Evolutionary conservation across 2,113 vertebrate species (phyloP).

Genomic region (Glaucidium brasilianum): DNA sequence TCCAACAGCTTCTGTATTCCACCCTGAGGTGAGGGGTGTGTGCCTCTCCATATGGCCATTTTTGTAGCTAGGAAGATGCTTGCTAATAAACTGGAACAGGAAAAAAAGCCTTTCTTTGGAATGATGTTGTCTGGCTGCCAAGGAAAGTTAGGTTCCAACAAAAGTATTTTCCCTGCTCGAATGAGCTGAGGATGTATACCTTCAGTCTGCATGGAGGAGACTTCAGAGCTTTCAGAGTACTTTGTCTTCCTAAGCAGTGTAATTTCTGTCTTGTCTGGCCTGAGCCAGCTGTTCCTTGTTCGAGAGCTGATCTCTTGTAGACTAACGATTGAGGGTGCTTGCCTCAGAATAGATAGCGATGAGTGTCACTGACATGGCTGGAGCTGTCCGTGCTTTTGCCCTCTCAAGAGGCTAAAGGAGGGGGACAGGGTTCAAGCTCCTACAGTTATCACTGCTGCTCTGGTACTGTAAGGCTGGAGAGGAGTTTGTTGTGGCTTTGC

Average conservation of each 20-base stretch:
- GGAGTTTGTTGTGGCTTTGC: not conserved
- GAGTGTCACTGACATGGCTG: conserved; percentile 23
- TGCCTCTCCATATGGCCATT: not conserved
- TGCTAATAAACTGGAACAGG: not conserved
- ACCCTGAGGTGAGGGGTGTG: not conserved
- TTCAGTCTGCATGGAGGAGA: not conserved
- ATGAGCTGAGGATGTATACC: not conserved
- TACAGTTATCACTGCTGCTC: not conserved
- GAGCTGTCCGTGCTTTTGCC: not conserved
- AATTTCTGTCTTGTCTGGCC: not conserved
- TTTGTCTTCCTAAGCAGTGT: not conserved
- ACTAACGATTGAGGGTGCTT: not conserved
- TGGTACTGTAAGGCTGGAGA: not conserved
- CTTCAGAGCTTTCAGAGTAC: not conserved
- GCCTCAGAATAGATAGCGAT: conserved; percentile 1
- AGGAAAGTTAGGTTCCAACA: not conserved
- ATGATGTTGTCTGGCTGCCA: not conserved
- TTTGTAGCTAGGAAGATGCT: not conserved
- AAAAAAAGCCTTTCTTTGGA: not conserved
- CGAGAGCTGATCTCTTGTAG: conserved; percentile 14
- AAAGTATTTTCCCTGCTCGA: not conserved
- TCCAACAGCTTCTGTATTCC: not conserved
- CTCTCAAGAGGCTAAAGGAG: not conserved
- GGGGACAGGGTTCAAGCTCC: accelerated
- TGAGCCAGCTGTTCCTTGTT: conserved; percentile 21